phyloP scores from a whole-genome alignment of 1,140 invertebrate genomes.

The Delia radicum region DNA sequence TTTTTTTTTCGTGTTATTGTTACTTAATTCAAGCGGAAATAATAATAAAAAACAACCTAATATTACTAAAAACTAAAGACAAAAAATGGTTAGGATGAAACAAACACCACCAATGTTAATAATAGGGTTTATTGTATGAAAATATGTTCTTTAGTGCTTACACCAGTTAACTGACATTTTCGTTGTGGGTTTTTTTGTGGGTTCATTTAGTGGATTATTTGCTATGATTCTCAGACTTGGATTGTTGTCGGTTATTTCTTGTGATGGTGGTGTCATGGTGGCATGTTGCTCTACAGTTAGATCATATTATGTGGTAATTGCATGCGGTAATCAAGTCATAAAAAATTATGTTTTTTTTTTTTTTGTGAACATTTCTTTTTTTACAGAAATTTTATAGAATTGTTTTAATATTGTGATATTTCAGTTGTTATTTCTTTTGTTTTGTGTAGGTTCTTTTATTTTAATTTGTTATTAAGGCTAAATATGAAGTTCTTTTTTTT shows the following conservation, averaged over 20 bases:
- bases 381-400: no score
- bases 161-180: not conserved
- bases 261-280: not conserved
- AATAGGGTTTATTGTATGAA: no score
- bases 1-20: not conserved
- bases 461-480: not conserved
- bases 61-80: not conserved
- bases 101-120: not conserved
- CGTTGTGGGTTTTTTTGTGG: not conserved
- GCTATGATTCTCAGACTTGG: not conserved
- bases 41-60: slow-evolving; percentile 5
- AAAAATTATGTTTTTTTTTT: not conserved
- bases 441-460: no score
- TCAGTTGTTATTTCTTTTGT: no score
- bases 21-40: slow-evolving; percentile 24
- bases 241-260: not conserved
- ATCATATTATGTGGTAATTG: slow-evolving; percentile 23
- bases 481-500: not conserved
- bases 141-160: no score
- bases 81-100: no score
- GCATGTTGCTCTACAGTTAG: slow-evolving; percentile 21
- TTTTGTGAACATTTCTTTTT: no score
- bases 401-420: no score
- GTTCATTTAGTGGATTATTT: not conserved
- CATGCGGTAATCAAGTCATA: slow-evolving; percentile 23